Base-by-base conservation (phyloP, 2,113 vertebrate genomes). In the Hystrix cristata region DNA sequence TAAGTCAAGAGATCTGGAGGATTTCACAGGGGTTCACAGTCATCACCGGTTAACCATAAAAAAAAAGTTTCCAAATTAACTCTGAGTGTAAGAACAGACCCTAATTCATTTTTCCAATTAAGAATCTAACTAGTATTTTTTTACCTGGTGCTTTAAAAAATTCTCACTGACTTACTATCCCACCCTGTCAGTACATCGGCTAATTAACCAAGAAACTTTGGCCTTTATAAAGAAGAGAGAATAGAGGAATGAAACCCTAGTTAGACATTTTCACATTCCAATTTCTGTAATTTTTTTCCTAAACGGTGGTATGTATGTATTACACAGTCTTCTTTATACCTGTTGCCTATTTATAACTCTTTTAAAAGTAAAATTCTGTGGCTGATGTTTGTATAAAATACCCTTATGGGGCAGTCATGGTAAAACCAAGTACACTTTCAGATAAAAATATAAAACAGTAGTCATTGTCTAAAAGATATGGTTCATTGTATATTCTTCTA, bases 161-260 rank as follows among this genome's bases (percentile, higher is more conserved):
- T 69, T 94, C 53, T 93, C 31, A 53, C 59, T 46, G 65, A 93
- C 19, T 87, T 91, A 55, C 53, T 82, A 87, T 65, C 86, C 67
- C 91, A 18, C 69, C 83, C 51, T 93, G 64, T 72, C 74, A 84
- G 1, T 38, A 38, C 65, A 62, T 29, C 72, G 91, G 69, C 65
- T 97, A 97, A 97, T 97, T 95, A 97, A 92, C 82, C 43, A 89
- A 86, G 25, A 69, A 43, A 53, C 23, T 93, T 96, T 94, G 62
- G 13, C 57, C 67, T 53, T 51, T 65, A 48, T 48, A 83, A 94
- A 90, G 43, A 59, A 72, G 86, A 74, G n/a, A 89, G 38, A 88
- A 53, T 55, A 67, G 7, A n/a, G 5, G 13, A 80, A 76, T 0
- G 25, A 93, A 91, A 3, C 11, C 14, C 67, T 38, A 90, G 51